Base-by-base conservation (phyloP, 1,140 invertebrate species). In the Caerostris darwini region DNA sequence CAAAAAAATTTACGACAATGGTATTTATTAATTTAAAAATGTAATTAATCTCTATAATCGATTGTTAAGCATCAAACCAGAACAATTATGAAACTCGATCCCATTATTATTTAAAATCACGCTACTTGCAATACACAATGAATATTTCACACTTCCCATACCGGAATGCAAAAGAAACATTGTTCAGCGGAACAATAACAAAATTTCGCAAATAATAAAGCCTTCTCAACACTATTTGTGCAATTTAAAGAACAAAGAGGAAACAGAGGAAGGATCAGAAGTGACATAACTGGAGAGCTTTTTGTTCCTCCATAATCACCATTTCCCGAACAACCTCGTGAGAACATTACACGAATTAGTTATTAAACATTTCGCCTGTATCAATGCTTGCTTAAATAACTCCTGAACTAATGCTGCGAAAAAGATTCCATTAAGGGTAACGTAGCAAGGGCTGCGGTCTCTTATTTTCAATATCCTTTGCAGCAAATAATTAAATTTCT, bases 401-500 rank as follows among this genome's bases (percentile, higher is more conserved):
- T 77, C 50, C 34, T 77, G 53, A 77, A 3, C 71, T 77, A 77
- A 77, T 77, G 8, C 50, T 50, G 34, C 71, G 34, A 34, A 34
- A 34, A 34, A 34, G 34, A 34, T 34, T 34, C 34, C 0, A 34
- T 34, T 34, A 34, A 34, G 34, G 34, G 34, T 34, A 34, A 34
- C 34, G 34, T 2, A 34, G 34, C 34, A 34, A 77, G 34, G 2
- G 34, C 34, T 34, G 34, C 34, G 34, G 34, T 34, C 34, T 34
- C 50, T 53, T 77, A 77, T 77, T 77, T 77, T 77, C 71, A 77
- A 77, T 77, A 77, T 77, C 71, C n/a, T 34, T 34, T 12, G 34
- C 71, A 77, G 12, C 71, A 58, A 83, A 83, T 83, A 83, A 83
- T 83, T 83, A 83, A 83, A 83, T 83, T 58, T 56, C 14, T 17